A percentile compares a stretch with the other conserved stretches of the same genome.
phyloP scores from a whole-genome alignment of 1,140 invertebrate species.

The Brachystomella parvula region DNA sequence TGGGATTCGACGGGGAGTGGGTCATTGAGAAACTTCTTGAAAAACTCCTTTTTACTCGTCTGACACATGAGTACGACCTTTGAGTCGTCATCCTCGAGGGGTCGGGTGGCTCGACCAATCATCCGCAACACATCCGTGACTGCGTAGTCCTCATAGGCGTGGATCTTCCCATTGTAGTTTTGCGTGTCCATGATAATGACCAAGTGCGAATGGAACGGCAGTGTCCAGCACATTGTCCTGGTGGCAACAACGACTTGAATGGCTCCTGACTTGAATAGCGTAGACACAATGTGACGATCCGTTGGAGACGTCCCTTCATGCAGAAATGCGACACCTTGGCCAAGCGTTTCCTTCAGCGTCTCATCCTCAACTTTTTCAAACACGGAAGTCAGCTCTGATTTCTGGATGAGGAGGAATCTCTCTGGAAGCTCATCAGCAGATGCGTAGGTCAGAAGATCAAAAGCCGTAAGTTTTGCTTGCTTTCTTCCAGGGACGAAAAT shows the following conservation, averaged over 20 bases:
- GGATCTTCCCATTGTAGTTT: constrained; percentile 85
- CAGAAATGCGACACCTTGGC: constrained; percentile 91
- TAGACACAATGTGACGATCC: constrained; percentile 83
- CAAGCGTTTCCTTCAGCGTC: constrained; percentile 74
- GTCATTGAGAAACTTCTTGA: constrained; percentile 97
- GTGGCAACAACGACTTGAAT: constrained; percentile 89
- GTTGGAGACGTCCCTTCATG: constrained; percentile 82
- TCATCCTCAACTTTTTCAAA: constrained; percentile 41
- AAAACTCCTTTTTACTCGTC: constrained; percentile 95
- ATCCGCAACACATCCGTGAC: constrained; percentile 96
- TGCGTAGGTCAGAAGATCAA: constrained; percentile 88
- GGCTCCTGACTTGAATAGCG: constrained; percentile 84
- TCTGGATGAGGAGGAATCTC: constrained; percentile 79
- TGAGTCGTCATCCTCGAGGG: constrained; percentile 82
- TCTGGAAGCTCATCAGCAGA: constrained; percentile 75
- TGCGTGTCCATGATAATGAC: constrained; percentile 98
- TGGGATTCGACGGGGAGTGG: constrained; percentile 95
- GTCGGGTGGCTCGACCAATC: constrained; percentile 85
- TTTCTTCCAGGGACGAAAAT: constrained; percentile 95
- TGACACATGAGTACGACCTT: constrained; percentile 97
- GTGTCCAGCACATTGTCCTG: constrained; percentile 81
- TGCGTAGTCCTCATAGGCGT: constrained; percentile 87
- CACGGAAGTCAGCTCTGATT: constrained; percentile 52
- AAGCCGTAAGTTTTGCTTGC: constrained; percentile 85
- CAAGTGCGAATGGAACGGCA: constrained; percentile 79